These are phyloP conservation scores for Marcusenius ussheri DNA, from an alignment of 2,113 vertebrate species.

Conservation along the genomic window DNA sequence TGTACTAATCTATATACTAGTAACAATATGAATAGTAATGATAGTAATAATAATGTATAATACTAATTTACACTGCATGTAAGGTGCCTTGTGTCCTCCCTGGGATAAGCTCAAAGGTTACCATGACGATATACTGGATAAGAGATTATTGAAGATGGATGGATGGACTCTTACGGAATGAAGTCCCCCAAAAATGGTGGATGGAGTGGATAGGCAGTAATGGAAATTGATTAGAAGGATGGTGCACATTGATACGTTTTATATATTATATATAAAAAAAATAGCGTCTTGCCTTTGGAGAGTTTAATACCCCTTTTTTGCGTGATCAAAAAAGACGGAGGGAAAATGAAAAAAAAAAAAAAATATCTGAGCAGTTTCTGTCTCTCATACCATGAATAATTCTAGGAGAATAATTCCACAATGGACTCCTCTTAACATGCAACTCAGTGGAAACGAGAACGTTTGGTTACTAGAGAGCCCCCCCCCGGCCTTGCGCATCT, in stretches of 20 bases:
- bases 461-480: not conserved
- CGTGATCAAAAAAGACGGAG: not conserved
- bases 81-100: not conserved
- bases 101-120: not conserved
- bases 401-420: not conserved
- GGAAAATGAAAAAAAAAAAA: not conserved
- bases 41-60: not conserved
- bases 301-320: not conserved
- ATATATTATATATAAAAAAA: not conserved
- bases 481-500: not conserved
- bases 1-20: not conserved
- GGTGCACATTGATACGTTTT: not conserved
- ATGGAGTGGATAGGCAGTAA: not conserved
- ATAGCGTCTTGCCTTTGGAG: not conserved
- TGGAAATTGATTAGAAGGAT: not conserved
- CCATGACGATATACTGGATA: not conserved
- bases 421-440: not conserved
- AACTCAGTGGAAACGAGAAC: not conserved
- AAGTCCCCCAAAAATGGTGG: not conserved
- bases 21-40: not conserved
- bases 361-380: not conserved
- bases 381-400: not conserved
- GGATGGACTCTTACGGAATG: not conserved
- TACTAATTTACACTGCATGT: not conserved
- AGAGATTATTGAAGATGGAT: not conserved